Conservation (phyloP, 2,888 invertebrate species). For the Rhodophaea formosa region DNA sequence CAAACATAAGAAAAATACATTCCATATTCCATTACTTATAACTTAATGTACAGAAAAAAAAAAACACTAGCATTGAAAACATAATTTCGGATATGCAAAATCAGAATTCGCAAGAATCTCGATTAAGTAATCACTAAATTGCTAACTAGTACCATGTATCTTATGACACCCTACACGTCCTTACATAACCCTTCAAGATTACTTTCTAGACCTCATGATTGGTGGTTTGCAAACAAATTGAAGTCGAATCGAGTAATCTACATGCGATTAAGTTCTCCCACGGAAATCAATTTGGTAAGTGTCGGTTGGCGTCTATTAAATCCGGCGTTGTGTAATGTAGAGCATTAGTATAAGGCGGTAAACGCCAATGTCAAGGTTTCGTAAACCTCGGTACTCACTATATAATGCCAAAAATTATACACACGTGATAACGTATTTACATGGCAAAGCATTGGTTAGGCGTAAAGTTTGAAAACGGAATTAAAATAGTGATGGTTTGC, state of each 20-base stretch:
- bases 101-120: no score
- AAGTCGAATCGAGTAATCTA: constrained; percentile 9
- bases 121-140: neutral
- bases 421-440: neutral
- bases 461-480: no score
- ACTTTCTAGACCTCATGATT: constrained; percentile 10
- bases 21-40: no score
- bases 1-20: no score
- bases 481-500: no score
- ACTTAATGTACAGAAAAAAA: no score
- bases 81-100: no score
- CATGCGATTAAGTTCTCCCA: constrained; percentile 7
- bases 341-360: neutral
- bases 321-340: constrained; percentile 7
- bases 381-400: neutral
- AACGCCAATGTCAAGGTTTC: constrained; percentile 8
- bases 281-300: constrained; percentile 12
- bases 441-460: no score
- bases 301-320: constrained; percentile 8
- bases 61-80: no score
- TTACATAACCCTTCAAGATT: constrained; percentile 9
- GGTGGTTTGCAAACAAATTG: constrained; percentile 12
- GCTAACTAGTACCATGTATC: neutral
- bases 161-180: constrained; percentile 1
- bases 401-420: neutral